Percentiles rank a stretch among this genome's conserved stretches.
Conservation (phyloP, 2,888 invertebrate species). For the Oasisia sp. region DNA sequence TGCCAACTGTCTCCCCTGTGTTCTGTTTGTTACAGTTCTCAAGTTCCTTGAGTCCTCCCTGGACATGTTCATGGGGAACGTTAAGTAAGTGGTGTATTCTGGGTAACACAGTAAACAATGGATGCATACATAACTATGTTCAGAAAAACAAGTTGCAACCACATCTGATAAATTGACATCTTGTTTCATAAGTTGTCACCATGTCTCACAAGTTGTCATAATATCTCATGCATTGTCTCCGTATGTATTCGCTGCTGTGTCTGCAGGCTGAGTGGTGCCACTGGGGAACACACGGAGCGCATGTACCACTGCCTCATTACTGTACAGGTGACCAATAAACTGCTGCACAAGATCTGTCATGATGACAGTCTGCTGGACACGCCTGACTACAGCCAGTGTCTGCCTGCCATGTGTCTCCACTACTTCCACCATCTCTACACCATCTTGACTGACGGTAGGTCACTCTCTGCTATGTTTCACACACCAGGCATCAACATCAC, state of each 20-base stretch:
- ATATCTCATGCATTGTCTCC: too few relatives aligned
- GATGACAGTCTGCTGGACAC: not conserved
- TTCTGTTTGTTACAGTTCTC: not conserved
- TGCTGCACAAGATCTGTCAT: not conserved
- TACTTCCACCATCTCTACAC: not conserved
- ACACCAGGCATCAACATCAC: not conserved
- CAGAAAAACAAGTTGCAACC: not conserved
- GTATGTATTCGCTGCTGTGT: not conserved
- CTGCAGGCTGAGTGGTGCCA: not conserved
- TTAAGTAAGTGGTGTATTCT: not conserved
- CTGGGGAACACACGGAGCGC: not conserved
- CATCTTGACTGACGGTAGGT: not conserved
- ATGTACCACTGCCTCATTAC: not conserved
- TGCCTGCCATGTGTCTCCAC: not conserved
- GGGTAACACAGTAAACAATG: not conserved
- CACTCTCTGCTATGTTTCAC: not conserved
- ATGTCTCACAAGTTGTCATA: not conserved
- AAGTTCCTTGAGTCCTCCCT: not conserved
- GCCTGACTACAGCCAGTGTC: not conserved
- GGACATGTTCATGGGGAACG: not conserved
- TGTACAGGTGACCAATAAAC: not conserved
- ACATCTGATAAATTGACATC: not conserved
- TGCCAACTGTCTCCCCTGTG: not conserved
- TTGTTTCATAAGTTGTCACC: not conserved
- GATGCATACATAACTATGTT: too few relatives aligned